Evolutionary conservation across 2,797 vertebrate genomes (phyloP), one percentile per base, ranked within the genome.

Genomic region (Enteromius argenteus): DNA sequence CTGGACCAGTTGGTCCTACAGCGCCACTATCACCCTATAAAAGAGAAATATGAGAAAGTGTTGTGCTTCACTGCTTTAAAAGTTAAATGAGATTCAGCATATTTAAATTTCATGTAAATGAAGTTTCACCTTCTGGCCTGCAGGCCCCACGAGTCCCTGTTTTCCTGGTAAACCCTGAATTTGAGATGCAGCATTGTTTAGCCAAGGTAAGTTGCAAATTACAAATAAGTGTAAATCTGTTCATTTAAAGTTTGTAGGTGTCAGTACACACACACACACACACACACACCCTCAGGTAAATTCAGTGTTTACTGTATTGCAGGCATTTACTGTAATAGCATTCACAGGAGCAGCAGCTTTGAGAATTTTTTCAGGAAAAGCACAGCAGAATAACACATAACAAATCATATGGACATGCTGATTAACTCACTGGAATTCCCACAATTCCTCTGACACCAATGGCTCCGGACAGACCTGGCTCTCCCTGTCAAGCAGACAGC

Each of bases 361-460:
- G 30, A 60, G 56, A 72, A 32, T 62, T n/a, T 13, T 60, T 32
- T 51, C 23, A 73, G 27, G 9, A 46, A 64, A 68, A 64, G 35
- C 44, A 68, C 19, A 68, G 44, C 37, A 64, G 10, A 46, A 30
- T 37, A 30, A 53, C 17, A 68, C 17, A 21, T 15, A 68, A 78
- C 7, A 27, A 56, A n/a, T 49, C 60, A 85, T 32, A 85, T 15
- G 27, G 23, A 19, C 3, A 32, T 68, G 17, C 53, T 19, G 27
- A 71, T 69, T 30, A 19, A 94, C 95, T 95, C 90, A 96, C 95
- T 10, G 95, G 95, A 89, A 96, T 95, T 87, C 95, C 95, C 62
- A 95, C 94, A 86, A 95, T 91, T 56, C 95, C 95, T 86, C 95
- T 91, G 80, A 94, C 0, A 46, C 95, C 95, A 69, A 82, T 23